Base-by-base conservation (phyloP, 2,797 vertebrate species). In the Schizopygopsis malacanthus region DNA sequence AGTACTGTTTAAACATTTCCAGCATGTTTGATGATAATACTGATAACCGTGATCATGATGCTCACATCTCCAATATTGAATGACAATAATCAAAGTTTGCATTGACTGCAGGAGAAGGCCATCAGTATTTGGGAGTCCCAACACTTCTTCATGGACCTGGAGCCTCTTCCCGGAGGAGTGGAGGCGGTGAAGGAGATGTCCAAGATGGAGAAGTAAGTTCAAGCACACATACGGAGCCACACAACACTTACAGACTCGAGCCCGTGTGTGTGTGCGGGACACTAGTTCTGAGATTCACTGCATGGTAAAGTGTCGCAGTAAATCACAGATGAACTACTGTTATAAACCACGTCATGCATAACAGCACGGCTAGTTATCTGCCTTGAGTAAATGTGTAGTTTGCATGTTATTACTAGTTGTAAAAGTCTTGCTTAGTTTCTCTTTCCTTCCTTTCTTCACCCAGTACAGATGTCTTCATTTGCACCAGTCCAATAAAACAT, bases 401-500 rank as follows among this genome's bases (percentile, higher is more conserved):
- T 67, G 22, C 9, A 20, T 71, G 41, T 72, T 71, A 54, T 72
- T 33, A 37, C 1, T 22, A 33, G 28, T 16, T 72, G 69, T 71
- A 65, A 56, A 45, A 6, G 45, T 50, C 22, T 82, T 18, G 43
- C 70, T 75, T 22, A n/a, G 50, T n/a, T 28, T 88, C 88, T 86
- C 88, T 85, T 50, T 82, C 88, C 2, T 33, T 33, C 28, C 28
- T 33, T 33, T 2, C 33, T 73, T 47, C 20, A 70, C 76, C 85
- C 94, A 99, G 98, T 95, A 99, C 97, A 3, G 97, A 98, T 0
- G 97, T 99, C 89, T 99, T 99, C 92, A 97, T 99, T 91, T 99
- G 98, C 93, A 99, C 98, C 0, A 99, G 98, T 84, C 97, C 98
- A 0, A 98, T 98, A 92, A 97, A 95, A 90, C 95, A 95, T 88